phyloP scores from a whole-genome alignment of 2,797 vertebrate genomes.

The Tragelaphus oryx region DNA sequence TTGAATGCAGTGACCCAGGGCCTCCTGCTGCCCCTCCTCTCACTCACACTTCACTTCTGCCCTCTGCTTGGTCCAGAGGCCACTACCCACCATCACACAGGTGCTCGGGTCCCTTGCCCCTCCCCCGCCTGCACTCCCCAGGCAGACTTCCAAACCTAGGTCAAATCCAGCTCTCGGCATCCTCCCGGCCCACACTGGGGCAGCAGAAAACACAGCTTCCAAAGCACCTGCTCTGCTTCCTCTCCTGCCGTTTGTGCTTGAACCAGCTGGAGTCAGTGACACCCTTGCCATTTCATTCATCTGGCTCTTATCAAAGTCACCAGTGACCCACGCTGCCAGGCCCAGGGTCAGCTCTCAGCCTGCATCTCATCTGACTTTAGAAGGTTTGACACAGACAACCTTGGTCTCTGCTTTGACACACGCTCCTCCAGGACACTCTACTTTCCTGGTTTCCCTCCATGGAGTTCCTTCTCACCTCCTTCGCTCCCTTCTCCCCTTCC shows the following conservation, averaged over 20 bases:
- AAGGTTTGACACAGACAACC: background rate
- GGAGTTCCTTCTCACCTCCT: background rate
- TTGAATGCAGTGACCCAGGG: background rate
- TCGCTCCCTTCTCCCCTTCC: background rate
- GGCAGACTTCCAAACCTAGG: background rate
- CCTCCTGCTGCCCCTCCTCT: background rate
- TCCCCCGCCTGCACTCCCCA: background rate
- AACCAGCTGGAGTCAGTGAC: background rate
- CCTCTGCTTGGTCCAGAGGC: no score
- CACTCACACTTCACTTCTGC: background rate
- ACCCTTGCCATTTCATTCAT: background rate
- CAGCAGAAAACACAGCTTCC: background rate
- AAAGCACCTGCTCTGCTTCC: background rate
- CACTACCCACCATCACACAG: rapidly evolving
- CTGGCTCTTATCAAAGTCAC: background rate
- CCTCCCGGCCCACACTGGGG: background rate
- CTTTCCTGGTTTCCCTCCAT: background rate
- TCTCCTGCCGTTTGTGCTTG: background rate
- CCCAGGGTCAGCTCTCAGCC: background rate
- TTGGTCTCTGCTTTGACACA: background rate
- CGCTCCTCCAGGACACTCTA: background rate
- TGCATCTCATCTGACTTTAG: background rate
- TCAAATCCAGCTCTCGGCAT: background rate
- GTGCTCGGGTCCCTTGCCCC: background rate
- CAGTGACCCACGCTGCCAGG: background rate